Base-by-base conservation (phyloP, 2,797 vertebrate species). In the Dermochelys coriacea region DNA sequence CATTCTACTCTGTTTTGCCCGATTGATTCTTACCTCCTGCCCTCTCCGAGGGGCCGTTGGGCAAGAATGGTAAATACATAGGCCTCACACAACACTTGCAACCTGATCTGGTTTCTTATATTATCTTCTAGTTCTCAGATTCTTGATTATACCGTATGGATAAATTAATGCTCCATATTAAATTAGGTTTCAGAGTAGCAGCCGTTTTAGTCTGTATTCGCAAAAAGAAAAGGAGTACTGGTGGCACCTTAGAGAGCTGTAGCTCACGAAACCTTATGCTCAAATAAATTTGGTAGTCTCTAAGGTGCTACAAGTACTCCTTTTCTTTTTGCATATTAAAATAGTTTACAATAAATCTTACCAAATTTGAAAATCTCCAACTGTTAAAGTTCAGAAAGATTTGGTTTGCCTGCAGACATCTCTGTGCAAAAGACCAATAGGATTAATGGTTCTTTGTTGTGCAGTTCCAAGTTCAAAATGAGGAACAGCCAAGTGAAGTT, bases 391-490 rank as follows among this genome's bases (percentile, higher is more conserved):
- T 87, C 82, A 91, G 81, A 89, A 95, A 55, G 92, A 87, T 88
- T 89, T 74, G 59, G 82, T 94, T 96, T 97, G 92, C 96, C 87
- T 84, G 87, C 89, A 97, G 95, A 94, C 31, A 71, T 96, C 82
- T 97, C 93, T 5, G 52, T 95, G 95, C 64, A 89, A 94, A 97
- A 97, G 91, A 87, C 34, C 68, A 59, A 31, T 34, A 79, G 16
- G 45, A 89, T 91, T 97, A 91, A 84, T 94, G 89, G 85, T 96
- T 88, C 93, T 97, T 95, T 87, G 87, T 91, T 93, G 54, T 91
- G 89, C 91, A 52, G 85, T 95, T 95, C 84, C 85, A 96, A 95
- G 89, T 71, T 96, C 83, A 92, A 95, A 97, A 90, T 84, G n/a
- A 84, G 34, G 57, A 84, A 83, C 45, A 71, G 31, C 1, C 3